Evolutionary conservation across 2,797 vertebrate genomes (phyloP).

Genomic region (Poliocrania exsul): DNA sequence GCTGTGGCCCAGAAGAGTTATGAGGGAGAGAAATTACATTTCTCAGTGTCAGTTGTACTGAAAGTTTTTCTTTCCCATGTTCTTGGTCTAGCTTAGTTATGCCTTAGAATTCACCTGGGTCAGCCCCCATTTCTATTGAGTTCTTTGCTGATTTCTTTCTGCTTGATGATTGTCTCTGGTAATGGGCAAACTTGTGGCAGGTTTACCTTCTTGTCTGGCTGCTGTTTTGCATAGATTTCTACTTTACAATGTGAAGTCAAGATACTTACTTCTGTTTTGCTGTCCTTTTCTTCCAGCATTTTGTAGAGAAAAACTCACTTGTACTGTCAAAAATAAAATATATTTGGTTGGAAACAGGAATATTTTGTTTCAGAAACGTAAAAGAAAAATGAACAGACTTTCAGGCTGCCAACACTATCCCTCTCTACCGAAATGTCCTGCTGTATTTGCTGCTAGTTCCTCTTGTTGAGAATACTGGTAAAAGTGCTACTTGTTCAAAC

Average conservation of each 20-base stretch:
- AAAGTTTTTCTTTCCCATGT: not conserved
- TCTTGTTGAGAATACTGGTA: not conserved
- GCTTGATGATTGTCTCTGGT: not conserved
- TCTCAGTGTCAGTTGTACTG: not conserved
- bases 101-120: not conserved
- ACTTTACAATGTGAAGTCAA: not conserved
- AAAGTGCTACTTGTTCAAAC: not conserved
- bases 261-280: not conserved
- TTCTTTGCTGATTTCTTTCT: not conserved
- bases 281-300: not conserved
- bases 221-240: not conserved
- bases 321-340: not conserved
- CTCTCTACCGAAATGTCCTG: not conserved
- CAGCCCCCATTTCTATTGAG: fast-evolving
- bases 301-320: not conserved
- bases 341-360: not conserved
- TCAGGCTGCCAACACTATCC: not conserved
- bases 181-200: fast-evolving
- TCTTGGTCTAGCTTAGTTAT: not conserved
- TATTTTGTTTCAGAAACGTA: not conserved
- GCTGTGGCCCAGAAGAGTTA: too few relatives aligned
- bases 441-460: not conserved
- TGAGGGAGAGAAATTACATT: not conserved
- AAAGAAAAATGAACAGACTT: not conserved
- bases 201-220: not conserved